phyloP scores from a whole-genome alignment of 2,888 invertebrate species.

The Melikaiella ostensackeni region DNA sequence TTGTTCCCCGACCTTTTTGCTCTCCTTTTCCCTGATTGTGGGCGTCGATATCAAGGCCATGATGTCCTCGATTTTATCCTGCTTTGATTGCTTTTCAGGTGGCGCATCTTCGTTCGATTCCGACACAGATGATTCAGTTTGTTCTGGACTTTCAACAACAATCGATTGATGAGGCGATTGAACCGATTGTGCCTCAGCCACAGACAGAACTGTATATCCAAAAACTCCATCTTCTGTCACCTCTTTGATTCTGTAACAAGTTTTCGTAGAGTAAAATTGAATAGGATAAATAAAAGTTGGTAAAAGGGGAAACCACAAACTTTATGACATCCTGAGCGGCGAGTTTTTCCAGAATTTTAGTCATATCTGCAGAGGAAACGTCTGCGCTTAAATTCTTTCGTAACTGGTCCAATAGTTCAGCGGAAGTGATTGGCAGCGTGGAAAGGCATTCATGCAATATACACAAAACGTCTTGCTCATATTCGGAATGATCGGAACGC shows the following conservation, averaged over 20 bases:
- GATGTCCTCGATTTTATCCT: slow-evolving; percentile 75
- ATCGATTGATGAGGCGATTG: slow-evolving; percentile 60
- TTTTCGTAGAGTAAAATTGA: slow-evolving; percentile 32
- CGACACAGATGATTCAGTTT: slow-evolving; percentile 64
- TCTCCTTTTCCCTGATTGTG: slow-evolving; percentile 96
- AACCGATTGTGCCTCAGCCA: slow-evolving; percentile 66
- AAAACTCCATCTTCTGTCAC: slow-evolving; percentile 74
- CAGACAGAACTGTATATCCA: slow-evolving; percentile 72
- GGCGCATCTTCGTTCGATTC: slow-evolving; percentile 67
- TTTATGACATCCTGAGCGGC: slow-evolving; percentile 86
- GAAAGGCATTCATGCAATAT: slow-evolving; percentile 84
- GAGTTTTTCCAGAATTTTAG: slow-evolving; percentile 87
- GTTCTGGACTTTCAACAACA: slow-evolving; percentile 65
- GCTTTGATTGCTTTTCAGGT: slow-evolving; percentile 68
- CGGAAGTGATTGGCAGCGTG: slow-evolving; percentile 85
- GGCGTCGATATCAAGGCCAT: slow-evolving; percentile 94
- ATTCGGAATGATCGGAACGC: slow-evolving; percentile 71
- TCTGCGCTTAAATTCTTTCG: slow-evolving; percentile 79
- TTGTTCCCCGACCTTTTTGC: slow-evolving; percentile 96
- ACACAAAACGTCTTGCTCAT: slow-evolving; percentile 80
- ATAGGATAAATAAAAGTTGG: slow-evolving; percentile 1
- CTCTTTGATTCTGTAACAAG: slow-evolving; percentile 69
- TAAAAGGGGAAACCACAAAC: slow-evolving; percentile 66
- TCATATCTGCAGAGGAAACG: slow-evolving; percentile 82
- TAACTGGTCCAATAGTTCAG: slow-evolving; percentile 81